Evolutionary conservation across 2,888 invertebrate species (phyloP).

Genomic region (Aradus depressus): DNA sequence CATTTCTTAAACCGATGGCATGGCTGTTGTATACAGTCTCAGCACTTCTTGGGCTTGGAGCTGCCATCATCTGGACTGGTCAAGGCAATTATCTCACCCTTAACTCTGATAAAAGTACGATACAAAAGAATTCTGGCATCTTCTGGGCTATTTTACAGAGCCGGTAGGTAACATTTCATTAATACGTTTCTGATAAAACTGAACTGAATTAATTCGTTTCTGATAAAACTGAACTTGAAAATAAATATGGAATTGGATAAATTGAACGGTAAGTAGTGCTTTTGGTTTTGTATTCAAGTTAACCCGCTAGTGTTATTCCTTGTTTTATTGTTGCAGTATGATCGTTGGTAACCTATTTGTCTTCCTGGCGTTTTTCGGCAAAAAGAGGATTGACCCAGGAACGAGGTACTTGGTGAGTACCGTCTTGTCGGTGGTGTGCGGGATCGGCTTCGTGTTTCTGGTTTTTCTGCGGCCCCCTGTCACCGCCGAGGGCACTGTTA

Average conservation of each 20-base stretch:
- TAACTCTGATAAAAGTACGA: conserved; percentile 77
- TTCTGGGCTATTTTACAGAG: conserved; percentile 95
- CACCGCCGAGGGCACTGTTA: conserved; percentile 35
- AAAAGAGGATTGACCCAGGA: conserved; percentile 54
- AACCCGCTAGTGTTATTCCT: not conserved
- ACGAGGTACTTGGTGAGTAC: conserved; percentile 71
- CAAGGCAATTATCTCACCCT: conserved; percentile 86
- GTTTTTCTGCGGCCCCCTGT: conserved; percentile 48
- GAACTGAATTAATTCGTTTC: too few species aligned
- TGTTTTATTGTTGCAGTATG: conserved; percentile 57
- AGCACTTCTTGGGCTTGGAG: conserved; percentile 76
- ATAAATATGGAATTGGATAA: too few species aligned
- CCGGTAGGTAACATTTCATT: too few species aligned
- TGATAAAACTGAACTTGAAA: too few species aligned
- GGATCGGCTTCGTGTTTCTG: conserved; percentile 45
- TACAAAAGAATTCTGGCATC: conserved; percentile 86
- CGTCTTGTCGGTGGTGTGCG: conserved; percentile 51
- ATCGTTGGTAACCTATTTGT: conserved; percentile 93
- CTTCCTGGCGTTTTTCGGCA: conserved; percentile 77
- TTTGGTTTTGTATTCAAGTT: too few species aligned
- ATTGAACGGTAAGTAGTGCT: too few species aligned
- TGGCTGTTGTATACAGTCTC: conserved; percentile 78
- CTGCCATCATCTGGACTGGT: conserved; percentile 91
- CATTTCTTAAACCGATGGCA: conserved; percentile 73
- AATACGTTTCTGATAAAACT: too few species aligned